Evolutionary conservation across 2,888 invertebrate species (phyloP), one percentile per base, ranked within the genome.

Genomic region (Yponomeuta cagnagella): DNA sequence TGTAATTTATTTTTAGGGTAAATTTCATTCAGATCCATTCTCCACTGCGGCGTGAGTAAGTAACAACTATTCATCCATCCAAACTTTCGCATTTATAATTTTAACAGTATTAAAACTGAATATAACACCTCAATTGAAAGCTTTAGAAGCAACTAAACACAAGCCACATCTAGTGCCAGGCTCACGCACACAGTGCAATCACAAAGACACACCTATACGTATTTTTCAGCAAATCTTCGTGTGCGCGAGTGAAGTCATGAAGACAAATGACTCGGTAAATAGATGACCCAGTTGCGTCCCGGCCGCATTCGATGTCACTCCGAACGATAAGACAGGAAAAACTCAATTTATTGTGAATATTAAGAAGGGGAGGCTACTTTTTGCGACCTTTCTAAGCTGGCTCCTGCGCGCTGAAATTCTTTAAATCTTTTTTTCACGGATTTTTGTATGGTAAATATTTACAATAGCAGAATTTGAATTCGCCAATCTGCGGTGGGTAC

Each of bases 281-380:
- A 58, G 52, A 58, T 15, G 52, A 58, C 52, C 52, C 52, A 58
- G 52, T 58, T 58, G 52, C 5, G 52, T 12, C 52, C 15, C 52
- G 12, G 15, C 52, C 52, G 15, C 52, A 1, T 58, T 43, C 15
- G 52, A 15, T 58, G 52, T 58, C 52, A 58, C 52, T 58, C 52
- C 52, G 52, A 58, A 58, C 12, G 52, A 58, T 58, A 58, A 58
- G 52, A 58, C 1, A 15, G 52, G 52, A 58, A 58, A 58, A 58
- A 58, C 52, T 58, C 52, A 58, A 58, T 58, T 58, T 58, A 58
- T 58, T 58, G 52, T 58, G 52, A 58, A 58, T 58, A 58, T 58
- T 58, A 58, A 58, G 52, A 15, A 58, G 15, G 15, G 52, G 52
- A 58, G 4, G 52, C 15, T 15, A 15, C 52, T 58, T 58, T 58